These are phyloP conservation scores for Papilio glaucus DNA, from an alignment of 1,140 invertebrate species.

Conservation along the genomic window DNA sequence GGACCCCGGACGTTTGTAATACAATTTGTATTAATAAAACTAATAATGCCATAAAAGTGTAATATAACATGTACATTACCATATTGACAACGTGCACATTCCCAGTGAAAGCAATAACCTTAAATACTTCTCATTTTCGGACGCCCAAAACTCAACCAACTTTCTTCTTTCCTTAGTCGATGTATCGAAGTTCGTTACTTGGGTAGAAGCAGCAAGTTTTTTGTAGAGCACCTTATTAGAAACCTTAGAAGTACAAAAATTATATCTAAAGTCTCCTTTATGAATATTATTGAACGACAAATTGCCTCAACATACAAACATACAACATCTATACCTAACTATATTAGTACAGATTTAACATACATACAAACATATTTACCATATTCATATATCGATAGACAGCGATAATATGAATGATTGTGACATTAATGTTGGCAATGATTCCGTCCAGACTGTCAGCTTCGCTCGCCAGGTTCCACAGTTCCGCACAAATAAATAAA, in stretches of 20 bases:
- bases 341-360: background rate
- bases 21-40: too few relatives aligned
- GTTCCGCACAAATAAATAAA: constrained; percentile 52
- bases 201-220: constrained; percentile 56
- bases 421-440: constrained; percentile 57
- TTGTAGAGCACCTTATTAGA: constrained; percentile 53
- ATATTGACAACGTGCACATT: constrained; percentile 54
- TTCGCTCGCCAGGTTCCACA: constrained; percentile 55
- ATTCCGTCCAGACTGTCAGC: constrained; percentile 50
- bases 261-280: too few relatives aligned
- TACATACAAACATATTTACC: constrained; percentile 48
- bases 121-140: constrained; percentile 57
- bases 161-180: constrained; percentile 49
- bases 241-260: constrained; percentile 47
- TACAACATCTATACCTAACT: background rate
- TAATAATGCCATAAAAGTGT: too few relatives aligned
- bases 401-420: constrained; percentile 56
- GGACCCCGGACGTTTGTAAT: too few relatives aligned
- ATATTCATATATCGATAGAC: constrained; percentile 60
- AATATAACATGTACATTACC: constrained; percentile 47
- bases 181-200: constrained; percentile 58
- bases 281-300: too few relatives aligned
- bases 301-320: background rate
- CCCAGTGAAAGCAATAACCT: constrained; percentile 57
- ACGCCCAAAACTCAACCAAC: constrained; percentile 55